Conservation (phyloP, 2,113 vertebrate genomes). For the Alligator mississippiensis region DNA sequence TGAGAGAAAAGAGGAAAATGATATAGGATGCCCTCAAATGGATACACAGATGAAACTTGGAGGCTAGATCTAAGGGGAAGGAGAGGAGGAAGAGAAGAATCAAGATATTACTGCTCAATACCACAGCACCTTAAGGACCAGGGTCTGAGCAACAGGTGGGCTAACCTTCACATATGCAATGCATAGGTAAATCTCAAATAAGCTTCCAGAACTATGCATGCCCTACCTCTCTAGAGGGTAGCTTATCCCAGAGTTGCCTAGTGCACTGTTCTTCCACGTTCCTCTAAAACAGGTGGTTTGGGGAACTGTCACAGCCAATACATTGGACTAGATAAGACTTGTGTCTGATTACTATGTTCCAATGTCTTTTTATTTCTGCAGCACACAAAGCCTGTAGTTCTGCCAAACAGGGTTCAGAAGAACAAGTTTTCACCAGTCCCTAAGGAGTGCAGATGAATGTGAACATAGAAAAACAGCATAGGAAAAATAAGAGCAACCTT, state of each 20-base stretch:
- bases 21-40: not conserved
- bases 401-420: not conserved
- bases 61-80: not conserved
- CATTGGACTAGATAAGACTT: not conserved
- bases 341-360: not conserved
- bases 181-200: not conserved
- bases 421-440: not conserved
- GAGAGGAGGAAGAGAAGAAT: not conserved
- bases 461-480: not conserved
- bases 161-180: not conserved
- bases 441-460: not conserved
- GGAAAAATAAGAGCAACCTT: not conserved
- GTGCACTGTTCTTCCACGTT: not conserved
- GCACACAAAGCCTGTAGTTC: not conserved
- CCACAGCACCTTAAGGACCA: rapidly evolving
- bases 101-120: not conserved
- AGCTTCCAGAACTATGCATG: not conserved
- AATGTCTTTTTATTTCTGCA: not conserved
- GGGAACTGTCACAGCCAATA: not conserved
- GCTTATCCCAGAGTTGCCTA: not conserved
- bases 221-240: not conserved
- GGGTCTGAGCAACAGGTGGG: not conserved
- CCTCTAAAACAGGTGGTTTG: not conserved
- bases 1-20: not conserved
- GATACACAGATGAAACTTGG: not conserved